These are phyloP conservation scores for Plumapathes pennacea DNA, from an alignment of 92 coral and sea anemone genomes.

Conservation along the genomic window DNA sequence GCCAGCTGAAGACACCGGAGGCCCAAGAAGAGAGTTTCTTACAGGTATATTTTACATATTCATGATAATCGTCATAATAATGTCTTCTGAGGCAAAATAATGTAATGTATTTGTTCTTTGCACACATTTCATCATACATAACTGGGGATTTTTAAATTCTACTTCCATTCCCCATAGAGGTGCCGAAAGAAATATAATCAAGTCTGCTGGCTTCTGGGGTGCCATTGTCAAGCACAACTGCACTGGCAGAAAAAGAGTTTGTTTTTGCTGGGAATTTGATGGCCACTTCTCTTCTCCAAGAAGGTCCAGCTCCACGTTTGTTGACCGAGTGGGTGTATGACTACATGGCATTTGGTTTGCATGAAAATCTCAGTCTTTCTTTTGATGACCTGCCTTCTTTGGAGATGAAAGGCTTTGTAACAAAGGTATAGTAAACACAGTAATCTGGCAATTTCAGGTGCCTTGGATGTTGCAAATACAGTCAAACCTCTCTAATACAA, in stretches of 20 bases:
- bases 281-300: conserved; percentile 53
- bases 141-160: background rate
- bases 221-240: conserved; percentile 38
- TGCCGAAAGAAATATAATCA: conserved; percentile 28
- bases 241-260: conserved; percentile 49
- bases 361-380: conserved; percentile 29
- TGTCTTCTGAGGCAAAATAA: no score
- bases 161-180: conserved; percentile 28
- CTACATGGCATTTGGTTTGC: conserved; percentile 28
- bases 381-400: conserved; percentile 11
- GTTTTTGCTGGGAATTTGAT: conserved; percentile 47
- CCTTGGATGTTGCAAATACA: no score
- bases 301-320: conserved; percentile 51
- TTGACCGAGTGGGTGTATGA: conserved; percentile 49
- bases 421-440: conserved; percentile 46
- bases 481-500: no score
- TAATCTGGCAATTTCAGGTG: no score
- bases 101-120: no score
- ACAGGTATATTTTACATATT: conserved; percentile 32
- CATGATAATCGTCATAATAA: no score
- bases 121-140: background rate
- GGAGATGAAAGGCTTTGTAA: conserved; percentile 24
- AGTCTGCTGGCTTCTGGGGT: conserved; percentile 39
- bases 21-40: conserved; percentile 46
- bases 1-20: conserved; percentile 56